These are phyloP conservation scores for Drosophila bipectinata DNA, from an alignment of 1,140 invertebrate species.

Conservation along the genomic window DNA sequence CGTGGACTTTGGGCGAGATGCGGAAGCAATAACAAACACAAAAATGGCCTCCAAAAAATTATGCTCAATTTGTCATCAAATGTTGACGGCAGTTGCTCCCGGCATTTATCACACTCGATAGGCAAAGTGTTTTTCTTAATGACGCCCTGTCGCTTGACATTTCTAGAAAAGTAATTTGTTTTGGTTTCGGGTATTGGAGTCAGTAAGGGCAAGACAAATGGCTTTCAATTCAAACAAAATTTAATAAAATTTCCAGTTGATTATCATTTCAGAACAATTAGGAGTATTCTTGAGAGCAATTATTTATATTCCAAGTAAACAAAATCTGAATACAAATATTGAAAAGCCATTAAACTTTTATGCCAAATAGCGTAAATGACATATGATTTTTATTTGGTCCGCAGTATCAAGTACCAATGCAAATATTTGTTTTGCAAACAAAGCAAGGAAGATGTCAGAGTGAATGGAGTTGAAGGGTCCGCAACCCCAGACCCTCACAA, in stretches of 20 bases:
- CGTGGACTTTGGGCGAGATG: not conserved
- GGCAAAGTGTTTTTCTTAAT: conserved; percentile 73
- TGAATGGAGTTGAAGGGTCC: conserved; percentile 34
- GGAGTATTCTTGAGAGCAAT: not conserved
- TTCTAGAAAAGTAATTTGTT: conserved; percentile 40
- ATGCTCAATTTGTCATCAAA: conserved; percentile 62
- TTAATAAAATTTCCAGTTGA: not conserved
- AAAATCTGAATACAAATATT: not conserved
- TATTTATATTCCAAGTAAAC: not conserved
- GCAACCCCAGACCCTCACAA: not conserved
- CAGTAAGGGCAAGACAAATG: not conserved
- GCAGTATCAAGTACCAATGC: conserved; percentile 3
- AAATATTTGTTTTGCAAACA: conserved; percentile 28
- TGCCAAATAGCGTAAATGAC: conserved; percentile 1
- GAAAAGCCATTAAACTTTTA: conserved; percentile 6
- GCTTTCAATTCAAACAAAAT: not conserved
- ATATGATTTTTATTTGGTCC: conserved; percentile 26
- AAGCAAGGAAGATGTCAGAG: conserved; percentile 21
- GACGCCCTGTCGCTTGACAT: conserved; percentile 50
- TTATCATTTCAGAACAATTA: not conserved
- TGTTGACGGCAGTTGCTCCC: conserved; percentile 39
- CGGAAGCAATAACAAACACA: conserved; percentile 48
- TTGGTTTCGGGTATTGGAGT: conserved; percentile 6
- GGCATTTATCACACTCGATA: conserved; percentile 73
- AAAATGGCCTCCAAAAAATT: conserved; percentile 58